These are phyloP conservation scores for Villa cingulata DNA, from an alignment of 2,888 invertebrate genomes.

Conservation along the genomic window DNA sequence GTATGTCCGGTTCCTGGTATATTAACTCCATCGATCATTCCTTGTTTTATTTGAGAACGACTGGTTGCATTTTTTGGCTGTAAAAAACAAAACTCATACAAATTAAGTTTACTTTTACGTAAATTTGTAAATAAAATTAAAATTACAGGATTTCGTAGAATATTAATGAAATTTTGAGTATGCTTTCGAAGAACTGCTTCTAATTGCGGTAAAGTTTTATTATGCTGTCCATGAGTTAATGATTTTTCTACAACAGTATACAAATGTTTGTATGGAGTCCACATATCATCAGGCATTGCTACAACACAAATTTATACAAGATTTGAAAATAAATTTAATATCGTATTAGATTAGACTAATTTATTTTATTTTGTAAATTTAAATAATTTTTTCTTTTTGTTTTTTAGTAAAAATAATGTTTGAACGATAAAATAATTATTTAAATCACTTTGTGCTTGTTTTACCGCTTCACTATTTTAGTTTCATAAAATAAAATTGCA, in stretches of 20 bases:
- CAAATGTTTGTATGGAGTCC: slow-evolving; percentile 73
- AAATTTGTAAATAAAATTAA: neutral
- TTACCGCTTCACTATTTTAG: too few species aligned
- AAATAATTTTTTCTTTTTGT: too few species aligned
- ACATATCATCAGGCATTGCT: slow-evolving; percentile 52
- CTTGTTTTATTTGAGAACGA: slow-evolving; percentile 67
- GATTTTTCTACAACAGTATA: slow-evolving; percentile 55
- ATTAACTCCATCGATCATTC: slow-evolving; percentile 61
- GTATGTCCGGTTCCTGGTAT: slow-evolving; percentile 61
- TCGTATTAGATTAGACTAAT: too few species aligned
- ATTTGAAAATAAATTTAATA: too few species aligned
- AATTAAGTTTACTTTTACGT: neutral
- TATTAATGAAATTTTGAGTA: slow-evolving; percentile 71
- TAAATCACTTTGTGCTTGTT: too few species aligned
- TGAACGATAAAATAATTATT: too few species aligned
- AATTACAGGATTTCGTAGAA: slow-evolving; percentile 76
- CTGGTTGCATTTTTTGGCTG: slow-evolving; percentile 67
- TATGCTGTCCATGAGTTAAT: slow-evolving; percentile 47
- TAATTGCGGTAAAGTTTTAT: slow-evolving; percentile 44
- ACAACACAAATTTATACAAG: neutral
- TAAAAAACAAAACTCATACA: neutral
- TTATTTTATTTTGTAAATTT: too few species aligned
- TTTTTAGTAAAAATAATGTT: too few species aligned
- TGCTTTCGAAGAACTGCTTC: slow-evolving; percentile 65
- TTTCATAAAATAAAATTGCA: too few species aligned